Base-by-base conservation (phyloP, 2,113 vertebrate species). In the Butastur rufipennis region DNA sequence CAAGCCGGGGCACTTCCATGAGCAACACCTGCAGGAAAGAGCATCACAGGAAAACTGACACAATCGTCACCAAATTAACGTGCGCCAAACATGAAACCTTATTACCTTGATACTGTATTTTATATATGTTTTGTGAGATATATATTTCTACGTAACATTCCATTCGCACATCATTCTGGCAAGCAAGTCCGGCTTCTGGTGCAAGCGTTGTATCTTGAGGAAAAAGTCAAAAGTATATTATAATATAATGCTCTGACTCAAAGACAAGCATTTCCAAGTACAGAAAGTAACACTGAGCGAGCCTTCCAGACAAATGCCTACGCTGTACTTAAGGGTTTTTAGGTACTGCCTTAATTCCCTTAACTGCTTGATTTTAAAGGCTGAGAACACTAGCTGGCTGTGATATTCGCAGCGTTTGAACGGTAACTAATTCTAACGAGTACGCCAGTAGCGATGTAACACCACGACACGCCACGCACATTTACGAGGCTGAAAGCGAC, bases 1-100 rank as follows among this genome's bases (percentile, higher is more conserved):
- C 75, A 67, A 80, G 83, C 62, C 0, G 0, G 48, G 50, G 36
- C 34, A 38, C 40, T 87, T 81, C 29, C 89, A 45, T 6, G 20
- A 85, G 36, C 53, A 95, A 79, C 89, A 93, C 42, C 87, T 96
- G 89, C 81, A 89, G 87, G 90, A 85, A 96, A 78, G 31, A 5
- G 13, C 10, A 18, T 72, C 81, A 88, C 58, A 80, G 85, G 79
- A 93, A 90, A 90, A 82, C 47, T 11, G 58, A 85, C 81, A 89
- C 56, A 77, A 86, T 13, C 77, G 58, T 59, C 5, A 0, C 31
- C 36, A 80, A 62, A 82, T 45, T 48, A 45, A 8, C 1, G 12
- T 4, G 11, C 14, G 67, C n/a, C 81, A 72, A 77, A 72, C 0
- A 0, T 32, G 34, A 71, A 89, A 48, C 53, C 45, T 47, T 20